Evolutionary conservation across 1,140 invertebrate species (phyloP), one percentile per base, ranked within the genome.

Genomic region (Zaprionus africanus): DNA sequence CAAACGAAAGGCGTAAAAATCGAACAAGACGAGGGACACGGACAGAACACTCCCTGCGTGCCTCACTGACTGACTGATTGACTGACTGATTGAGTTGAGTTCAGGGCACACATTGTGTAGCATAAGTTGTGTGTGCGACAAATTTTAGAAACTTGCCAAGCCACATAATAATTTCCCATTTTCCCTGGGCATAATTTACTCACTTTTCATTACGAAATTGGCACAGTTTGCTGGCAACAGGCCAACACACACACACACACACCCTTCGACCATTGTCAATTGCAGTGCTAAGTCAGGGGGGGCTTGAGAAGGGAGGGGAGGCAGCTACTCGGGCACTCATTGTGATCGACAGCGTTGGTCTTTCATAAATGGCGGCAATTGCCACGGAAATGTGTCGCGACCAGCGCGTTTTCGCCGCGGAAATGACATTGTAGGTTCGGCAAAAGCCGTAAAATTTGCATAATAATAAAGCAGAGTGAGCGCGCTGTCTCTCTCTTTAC

Each of bases 351-450:
- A 60, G 70, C 56, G 49, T 54, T 57, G 79, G 61, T 64, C 68
- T 60, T 80, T 84, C 85, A 77, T 82, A 85, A 90, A 90, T 90
- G 82, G 76, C 85, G 72, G 85, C 84, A 83, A 88, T 88, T 88
- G 84, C 78, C 71, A 72, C 81, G 84, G 81, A 90, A 90, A 90
- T 90, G 70, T 73, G 76, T 46, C 65, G 56, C 71, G 62, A 46
- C 54, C 67, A 43, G 24, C 53, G 60, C 79, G 76, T 90, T 90
- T 84, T 79, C 71, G 70, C 78, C 74, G 73, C 84, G 86, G 85
- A 90, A 90, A 90, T 90, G 86, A 90, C 82, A 90, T 90, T 90
- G 86, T 90, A 85, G 82, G 86, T 79, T 65, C 66, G 66, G 58
- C 72, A 67, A 79, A 46, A 59, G 68, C 61, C 53, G 26, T 41